Evolutionary conservation across 1,140 invertebrate genomes (phyloP).

Genomic region (Hyles euphorbiae): DNA sequence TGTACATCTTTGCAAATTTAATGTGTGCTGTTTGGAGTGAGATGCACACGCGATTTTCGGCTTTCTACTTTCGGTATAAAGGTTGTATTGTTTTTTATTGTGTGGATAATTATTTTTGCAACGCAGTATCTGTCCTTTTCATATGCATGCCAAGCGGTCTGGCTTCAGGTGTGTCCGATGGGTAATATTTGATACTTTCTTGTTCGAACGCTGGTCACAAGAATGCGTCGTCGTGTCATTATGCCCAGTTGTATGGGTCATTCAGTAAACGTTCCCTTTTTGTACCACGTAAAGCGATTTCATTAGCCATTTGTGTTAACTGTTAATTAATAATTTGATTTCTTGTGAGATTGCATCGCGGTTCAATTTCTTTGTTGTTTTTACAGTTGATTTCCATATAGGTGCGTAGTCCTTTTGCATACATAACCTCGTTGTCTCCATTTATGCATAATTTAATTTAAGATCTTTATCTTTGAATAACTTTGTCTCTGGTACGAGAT

Average conservation of each 20-base stretch:
- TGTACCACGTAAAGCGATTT: neutral
- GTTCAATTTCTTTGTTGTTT: no score
- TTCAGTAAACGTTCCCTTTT: slow-evolving; percentile 28
- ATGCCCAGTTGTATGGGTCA: slow-evolving; percentile 28
- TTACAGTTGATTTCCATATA: no score
- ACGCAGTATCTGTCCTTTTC: slow-evolving; percentile 39
- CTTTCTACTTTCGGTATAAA: slow-evolving; percentile 25
- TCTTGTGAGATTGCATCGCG: no score
- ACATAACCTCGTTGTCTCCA: no score
- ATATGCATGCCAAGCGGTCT: slow-evolving; percentile 57
- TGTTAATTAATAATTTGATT: no score
- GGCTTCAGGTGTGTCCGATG: slow-evolving; percentile 65
- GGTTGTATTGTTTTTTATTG: slow-evolving; percentile 14
- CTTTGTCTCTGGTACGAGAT: no score
- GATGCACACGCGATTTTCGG: slow-evolving; percentile 28
- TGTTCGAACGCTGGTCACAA: slow-evolving; percentile 34
- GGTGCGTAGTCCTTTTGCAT: no score
- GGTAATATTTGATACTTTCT: slow-evolving; percentile 73
- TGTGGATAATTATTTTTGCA: slow-evolving; percentile 19
- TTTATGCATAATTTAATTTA: no score
- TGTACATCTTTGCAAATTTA: slow-evolving; percentile 46
- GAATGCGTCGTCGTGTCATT: slow-evolving; percentile 33
- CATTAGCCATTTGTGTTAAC: no score
- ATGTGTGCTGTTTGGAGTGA: slow-evolving; percentile 22
- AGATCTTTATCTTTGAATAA: no score